Percentiles rank a stretch among this genome's conserved stretches.
These are phyloP conservation scores for Archocentrus centrarchus DNA, from an alignment of 2,113 vertebrate species.

Conservation along the genomic window DNA sequence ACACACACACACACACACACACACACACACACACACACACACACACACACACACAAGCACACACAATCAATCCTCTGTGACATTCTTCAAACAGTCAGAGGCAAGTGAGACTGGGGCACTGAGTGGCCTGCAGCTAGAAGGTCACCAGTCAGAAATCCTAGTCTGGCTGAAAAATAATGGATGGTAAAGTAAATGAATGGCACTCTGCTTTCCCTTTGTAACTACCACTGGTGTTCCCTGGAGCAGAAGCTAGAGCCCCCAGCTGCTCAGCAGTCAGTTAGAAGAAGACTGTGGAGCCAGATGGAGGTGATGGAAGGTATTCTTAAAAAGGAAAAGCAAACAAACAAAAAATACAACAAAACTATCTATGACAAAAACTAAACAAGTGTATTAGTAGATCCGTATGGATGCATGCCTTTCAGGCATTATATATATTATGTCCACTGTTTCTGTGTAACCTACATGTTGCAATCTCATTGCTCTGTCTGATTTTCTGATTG, in stretches of 20 bases:
- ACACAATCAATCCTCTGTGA: conserved; percentile 33
- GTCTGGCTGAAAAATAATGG: conserved; percentile 18
- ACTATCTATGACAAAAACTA: not conserved
- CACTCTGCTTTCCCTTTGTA: conserved; percentile 20
- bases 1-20: too few relatives aligned
- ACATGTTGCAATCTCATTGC: not conserved
- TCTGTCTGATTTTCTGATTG: conserved; percentile 20
- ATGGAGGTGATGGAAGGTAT: conserved; percentile 1
- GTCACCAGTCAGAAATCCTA: conserved; percentile 42
- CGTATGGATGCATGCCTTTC: not conserved
- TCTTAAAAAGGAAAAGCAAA: not conserved
- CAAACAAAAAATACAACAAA: not conserved
- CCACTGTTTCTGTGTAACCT: not conserved
- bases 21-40: not conserved
- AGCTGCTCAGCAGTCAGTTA: conserved; percentile 14
- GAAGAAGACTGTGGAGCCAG: not conserved
- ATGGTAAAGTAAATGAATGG: conserved; percentile 31
- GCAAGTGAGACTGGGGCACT: conserved; percentile 13
- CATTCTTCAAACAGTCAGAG: conserved; percentile 49
- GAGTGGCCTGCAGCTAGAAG: conserved; percentile 32
- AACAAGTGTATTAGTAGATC: not conserved
- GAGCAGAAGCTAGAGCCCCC: conserved; percentile 10
- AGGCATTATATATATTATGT: not conserved
- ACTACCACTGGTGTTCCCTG: conserved; percentile 14
- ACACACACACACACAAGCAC: not conserved